Evolutionary conservation across 2,797 vertebrate genomes (phyloP), one percentile per base, ranked within the genome.

Genomic region (Threskiornis aethiopicus): DNA sequence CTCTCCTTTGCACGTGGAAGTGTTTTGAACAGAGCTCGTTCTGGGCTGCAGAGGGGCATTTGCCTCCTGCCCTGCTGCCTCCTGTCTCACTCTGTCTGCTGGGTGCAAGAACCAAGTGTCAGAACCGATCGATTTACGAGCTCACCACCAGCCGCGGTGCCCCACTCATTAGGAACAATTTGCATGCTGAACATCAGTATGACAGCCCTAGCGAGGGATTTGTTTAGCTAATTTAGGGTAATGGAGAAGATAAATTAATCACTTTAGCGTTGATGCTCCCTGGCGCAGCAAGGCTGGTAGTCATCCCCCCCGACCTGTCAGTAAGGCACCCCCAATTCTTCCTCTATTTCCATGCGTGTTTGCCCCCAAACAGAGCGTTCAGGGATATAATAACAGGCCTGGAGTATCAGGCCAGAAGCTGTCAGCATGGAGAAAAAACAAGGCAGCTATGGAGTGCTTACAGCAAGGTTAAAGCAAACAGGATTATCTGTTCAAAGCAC

Each of bases 221-320:
- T 97, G 97, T 97, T 98, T 98, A 97, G 95, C 95, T 98, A 96
- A 96, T 98, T 98, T 97, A 87, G 82, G 93, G 94, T 96, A 98
- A 98, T 96, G 94, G 97, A 98, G 95, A 97, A 93, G 96, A 96
- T 95, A 95, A 96, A 98, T 98, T 97, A 97, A 98, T 98, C 96
- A 93, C 90, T 95, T 93, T 82, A 97, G 77, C 87, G 75, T 69
- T 39, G 61, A 86, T 66, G 77, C 13, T 72, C 91, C 90, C 91
- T 95, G 88, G 86, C 75, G 90, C 2, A 42, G 55, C 5, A 18
- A 52, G 75, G 81, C 96, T 83, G 71, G 65, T 81, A 83, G 66
- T 46, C 58, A 57, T 54, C 39, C 25, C 29, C 28, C 28, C 19
- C 33, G n/a, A 95, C 76, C 91, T 83, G 58, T 51, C 90, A 96